Evolutionary conservation across 2,888 invertebrate genomes (phyloP).

Genomic region (Clivina fossor): DNA sequence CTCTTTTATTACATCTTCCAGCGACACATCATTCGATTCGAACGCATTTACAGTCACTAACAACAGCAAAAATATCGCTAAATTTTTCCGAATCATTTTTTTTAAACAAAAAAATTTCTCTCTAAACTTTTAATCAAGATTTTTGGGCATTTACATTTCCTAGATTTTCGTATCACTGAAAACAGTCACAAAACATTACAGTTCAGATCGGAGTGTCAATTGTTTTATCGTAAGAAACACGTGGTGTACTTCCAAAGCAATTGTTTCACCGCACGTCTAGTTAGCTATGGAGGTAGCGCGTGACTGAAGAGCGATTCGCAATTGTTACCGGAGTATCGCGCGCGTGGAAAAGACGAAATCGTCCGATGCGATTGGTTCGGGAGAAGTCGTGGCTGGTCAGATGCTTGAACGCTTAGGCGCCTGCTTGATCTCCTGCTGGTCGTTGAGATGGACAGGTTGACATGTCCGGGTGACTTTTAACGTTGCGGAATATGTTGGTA

Average conservation of each 20-base stretch:
- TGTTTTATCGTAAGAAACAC: conserved; percentile 2
- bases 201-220: too few species aligned
- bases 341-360: background rate
- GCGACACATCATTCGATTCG: conserved; percentile 20
- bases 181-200: too few species aligned
- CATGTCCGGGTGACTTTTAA: too few species aligned
- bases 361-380: too few species aligned
- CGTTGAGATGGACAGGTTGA: conserved; percentile 16
- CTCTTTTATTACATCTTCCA: conserved; percentile 22
- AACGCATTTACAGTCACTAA: conserved; percentile 10
- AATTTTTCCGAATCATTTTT: conserved; percentile 16
- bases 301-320: conserved; percentile 4
- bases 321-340: background rate
- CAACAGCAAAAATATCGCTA: conserved; percentile 18
- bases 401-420: conserved; percentile 4
- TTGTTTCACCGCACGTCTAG: conserved; percentile 9
- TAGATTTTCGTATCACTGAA: too few species aligned
- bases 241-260: conserved; percentile 9
- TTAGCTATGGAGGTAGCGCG: conserved; percentile 2
- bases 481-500: too few species aligned
- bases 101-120: background rate
- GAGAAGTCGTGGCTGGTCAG: too few species aligned
- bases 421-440: conserved; percentile 12
- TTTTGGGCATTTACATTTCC: too few species aligned
- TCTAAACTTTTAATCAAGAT: background rate